Conservation (phyloP, 2,888 invertebrate species). For the Tipula confusa region DNA sequence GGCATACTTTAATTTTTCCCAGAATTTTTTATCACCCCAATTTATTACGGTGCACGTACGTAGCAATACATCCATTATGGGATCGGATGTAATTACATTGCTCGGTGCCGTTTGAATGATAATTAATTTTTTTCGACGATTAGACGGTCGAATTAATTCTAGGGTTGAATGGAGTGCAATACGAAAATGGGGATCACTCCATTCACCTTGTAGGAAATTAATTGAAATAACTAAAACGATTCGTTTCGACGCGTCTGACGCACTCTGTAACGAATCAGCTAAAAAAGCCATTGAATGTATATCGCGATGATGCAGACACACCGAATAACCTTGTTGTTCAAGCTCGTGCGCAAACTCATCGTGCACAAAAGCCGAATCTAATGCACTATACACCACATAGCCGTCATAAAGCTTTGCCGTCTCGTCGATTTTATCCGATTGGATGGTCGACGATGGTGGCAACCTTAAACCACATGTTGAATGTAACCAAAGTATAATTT, state of each 20-base stretch:
- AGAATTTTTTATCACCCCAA: conserved; percentile 81
- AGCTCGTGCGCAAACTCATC: conserved; percentile 66
- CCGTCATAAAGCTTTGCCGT: conserved; percentile 76
- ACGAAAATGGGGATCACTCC: conserved; percentile 75
- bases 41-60: conserved; percentile 67
- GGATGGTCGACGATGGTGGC: conserved; percentile 52
- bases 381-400: conserved; percentile 78
- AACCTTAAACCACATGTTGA: conserved; percentile 72
- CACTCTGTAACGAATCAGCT: conserved; percentile 49
- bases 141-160: conserved; percentile 56
- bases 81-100: conserved; percentile 66
- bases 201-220: conserved; percentile 75
- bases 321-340: conserved; percentile 62
- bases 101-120: conserved; percentile 60
- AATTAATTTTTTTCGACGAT: conserved; percentile 52
- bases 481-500: conserved; percentile 74
- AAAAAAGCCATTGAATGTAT: conserved; percentile 44
- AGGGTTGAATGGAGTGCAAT: conserved; percentile 65
- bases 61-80: conserved; percentile 67
- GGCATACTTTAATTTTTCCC: conserved; percentile 79
- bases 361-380: conserved; percentile 70
- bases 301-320: conserved; percentile 59
- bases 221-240: conserved; percentile 76
- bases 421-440: conserved; percentile 31
- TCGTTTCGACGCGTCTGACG: conserved; percentile 60